Percentiles rank a stretch among this genome's conserved stretches.
Evolutionary conservation across 2,113 vertebrate genomes (phyloP).

Genomic region (Laticauda laticaudata): DNA sequence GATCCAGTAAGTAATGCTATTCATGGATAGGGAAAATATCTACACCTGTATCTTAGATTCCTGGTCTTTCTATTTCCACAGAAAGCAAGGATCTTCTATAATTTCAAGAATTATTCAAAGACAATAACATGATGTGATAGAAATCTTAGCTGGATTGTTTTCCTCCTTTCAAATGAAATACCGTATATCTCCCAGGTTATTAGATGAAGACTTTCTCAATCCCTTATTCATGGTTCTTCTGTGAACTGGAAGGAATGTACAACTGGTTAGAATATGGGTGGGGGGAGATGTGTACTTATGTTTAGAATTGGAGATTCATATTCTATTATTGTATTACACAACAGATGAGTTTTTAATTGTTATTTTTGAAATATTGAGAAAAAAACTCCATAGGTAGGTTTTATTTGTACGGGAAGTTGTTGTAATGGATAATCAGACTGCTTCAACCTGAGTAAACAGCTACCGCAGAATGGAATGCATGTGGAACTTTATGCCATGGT

Average conservation of each 20-base stretch:
- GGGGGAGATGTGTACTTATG: neutral
- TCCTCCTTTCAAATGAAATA: neutral
- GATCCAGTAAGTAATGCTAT: constrained; percentile 81
- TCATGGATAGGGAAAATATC: neutral
- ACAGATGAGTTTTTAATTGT: neutral
- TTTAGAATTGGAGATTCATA: too few relatives aligned
- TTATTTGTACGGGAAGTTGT: neutral
- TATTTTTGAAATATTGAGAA: constrained; percentile 1
- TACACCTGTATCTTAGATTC: neutral
- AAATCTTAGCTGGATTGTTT: neutral
- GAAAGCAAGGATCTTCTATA: neutral
- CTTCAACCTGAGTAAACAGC: neutral
- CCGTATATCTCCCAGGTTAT: neutral
- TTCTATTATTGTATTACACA: neutral
- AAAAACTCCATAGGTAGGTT: neutral
- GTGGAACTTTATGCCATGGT: neutral
- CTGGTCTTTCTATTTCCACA: neutral
- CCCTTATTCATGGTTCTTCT: neutral
- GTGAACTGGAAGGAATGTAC: neutral
- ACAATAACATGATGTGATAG: neutral
- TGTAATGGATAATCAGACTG: neutral
- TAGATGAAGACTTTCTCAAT: neutral
- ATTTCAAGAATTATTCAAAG: neutral
- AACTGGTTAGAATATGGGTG: neutral
- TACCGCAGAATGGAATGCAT: neutral